Evolutionary conservation across 2,888 invertebrate species (phyloP).

Genomic region (Drosophila nr. perissopoda): DNA sequence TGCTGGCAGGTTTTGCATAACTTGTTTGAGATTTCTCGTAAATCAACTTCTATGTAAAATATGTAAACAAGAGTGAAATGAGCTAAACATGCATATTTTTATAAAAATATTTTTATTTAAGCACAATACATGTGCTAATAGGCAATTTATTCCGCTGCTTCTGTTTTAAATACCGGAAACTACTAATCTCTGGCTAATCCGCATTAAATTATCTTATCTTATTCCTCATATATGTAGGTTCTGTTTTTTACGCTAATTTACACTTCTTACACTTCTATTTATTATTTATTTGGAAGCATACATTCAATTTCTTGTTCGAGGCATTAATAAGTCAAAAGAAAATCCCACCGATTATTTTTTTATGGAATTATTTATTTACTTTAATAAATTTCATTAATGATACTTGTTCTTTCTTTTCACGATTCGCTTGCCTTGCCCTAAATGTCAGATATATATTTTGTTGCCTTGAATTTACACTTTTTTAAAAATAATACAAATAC

Average conservation of each 20-base stretch:
- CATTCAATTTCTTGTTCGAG: not conserved
- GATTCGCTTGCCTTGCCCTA: conserved; percentile 13
- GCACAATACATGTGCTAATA: not conserved
- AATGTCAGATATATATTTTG: not conserved
- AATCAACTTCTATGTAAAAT: conserved; percentile 18
- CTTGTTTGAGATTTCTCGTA: conserved; percentile 45
- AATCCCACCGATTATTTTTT: not conserved
- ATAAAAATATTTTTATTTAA: not conserved
- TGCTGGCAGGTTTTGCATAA: conserved; percentile 37
- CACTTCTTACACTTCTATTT: not conserved
- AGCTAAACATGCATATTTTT: conserved; percentile 1
- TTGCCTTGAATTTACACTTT: conserved; percentile 18
- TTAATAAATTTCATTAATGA: not conserved
- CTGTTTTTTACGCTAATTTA: not conserved
- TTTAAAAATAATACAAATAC: not conserved
- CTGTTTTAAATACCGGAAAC: not conserved
- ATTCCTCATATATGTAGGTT: not conserved
- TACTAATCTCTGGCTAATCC: not conserved
- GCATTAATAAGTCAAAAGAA: not conserved
- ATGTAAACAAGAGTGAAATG: conserved; percentile 6
- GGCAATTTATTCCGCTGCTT: not conserved
- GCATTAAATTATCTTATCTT: not conserved
- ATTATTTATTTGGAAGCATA: not conserved
- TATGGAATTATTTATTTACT: not conserved
- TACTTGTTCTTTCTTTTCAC: conserved; percentile 4